These are phyloP conservation scores for Mesitornis unicolor DNA, from an alignment of 2,113 vertebrate genomes.

Conservation along the genomic window DNA sequence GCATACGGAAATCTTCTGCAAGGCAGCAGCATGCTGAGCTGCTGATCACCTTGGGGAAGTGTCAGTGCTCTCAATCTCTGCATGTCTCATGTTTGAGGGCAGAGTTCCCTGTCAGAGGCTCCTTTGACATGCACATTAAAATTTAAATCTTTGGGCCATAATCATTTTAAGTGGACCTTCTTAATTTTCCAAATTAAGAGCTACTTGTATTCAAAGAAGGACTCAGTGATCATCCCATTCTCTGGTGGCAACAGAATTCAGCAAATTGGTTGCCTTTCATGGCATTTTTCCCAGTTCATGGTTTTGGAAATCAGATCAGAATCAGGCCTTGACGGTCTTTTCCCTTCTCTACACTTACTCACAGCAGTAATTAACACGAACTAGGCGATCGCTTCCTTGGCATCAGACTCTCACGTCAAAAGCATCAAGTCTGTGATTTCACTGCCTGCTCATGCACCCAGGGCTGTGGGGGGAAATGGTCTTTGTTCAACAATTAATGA, in stretches of 20 bases:
- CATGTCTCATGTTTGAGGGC: neutral
- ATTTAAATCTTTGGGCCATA: neutral
- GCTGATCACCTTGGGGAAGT: accelerated
- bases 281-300: neutral
- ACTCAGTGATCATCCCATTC: neutral
- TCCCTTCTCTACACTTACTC: neutral
- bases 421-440: neutral
- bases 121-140: neutral
- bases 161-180: neutral
- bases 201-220: neutral
- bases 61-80: neutral
- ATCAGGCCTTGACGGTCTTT: neutral
- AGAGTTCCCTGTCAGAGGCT: neutral
- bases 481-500: neutral
- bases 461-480: neutral
- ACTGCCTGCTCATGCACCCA: neutral
- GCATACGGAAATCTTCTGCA: accelerated
- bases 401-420: neutral
- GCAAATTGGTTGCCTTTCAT: neutral
- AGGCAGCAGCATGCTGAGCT: neutral
- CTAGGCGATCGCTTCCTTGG: neutral
- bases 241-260: neutral
- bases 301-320: neutral
- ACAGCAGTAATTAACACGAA: neutral
- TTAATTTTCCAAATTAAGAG: neutral